These are phyloP conservation scores for Corythaixoides concolor DNA, from an alignment of 2,113 vertebrate genomes.

Conservation along the genomic window DNA sequence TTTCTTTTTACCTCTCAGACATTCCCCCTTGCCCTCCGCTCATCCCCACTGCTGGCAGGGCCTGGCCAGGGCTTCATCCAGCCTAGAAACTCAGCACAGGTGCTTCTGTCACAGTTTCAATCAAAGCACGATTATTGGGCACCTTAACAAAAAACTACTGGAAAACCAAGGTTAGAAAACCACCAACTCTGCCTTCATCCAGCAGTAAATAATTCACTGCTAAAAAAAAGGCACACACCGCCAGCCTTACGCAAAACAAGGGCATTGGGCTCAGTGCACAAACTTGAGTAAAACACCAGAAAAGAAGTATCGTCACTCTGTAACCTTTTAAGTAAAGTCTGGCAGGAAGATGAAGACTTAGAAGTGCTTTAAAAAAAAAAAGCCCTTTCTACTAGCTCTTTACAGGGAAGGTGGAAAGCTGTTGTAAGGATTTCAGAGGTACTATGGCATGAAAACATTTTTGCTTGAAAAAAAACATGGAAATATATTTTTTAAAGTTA, in stretches of 20 bases:
- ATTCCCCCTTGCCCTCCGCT: neutral
- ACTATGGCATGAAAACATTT: neutral
- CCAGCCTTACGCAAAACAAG: neutral
- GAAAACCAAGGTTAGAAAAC: neutral
- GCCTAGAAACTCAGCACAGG: neutral
- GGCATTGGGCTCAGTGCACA: neutral
- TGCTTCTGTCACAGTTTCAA: neutral
- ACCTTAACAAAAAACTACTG: neutral
- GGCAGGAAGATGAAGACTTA: neutral
- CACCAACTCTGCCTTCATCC: neutral
- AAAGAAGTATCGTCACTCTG: neutral
- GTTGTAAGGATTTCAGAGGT: neutral
- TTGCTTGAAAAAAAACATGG: neutral
- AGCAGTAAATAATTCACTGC: neutral
- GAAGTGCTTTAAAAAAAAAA: neutral
- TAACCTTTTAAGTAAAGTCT: neutral
- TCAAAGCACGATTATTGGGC: neutral
- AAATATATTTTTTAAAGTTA: neutral
- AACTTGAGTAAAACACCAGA: neutral
- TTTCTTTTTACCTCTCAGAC: neutral
- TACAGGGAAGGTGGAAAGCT: neutral
- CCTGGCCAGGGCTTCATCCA: fast-evolving
- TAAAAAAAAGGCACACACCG: neutral
- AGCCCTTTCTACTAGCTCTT: neutral
- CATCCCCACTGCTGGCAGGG: neutral